These are phyloP conservation scores for Drosophila macrothrix DNA, from an alignment of 2,888 invertebrate genomes.

Conservation along the genomic window DNA sequence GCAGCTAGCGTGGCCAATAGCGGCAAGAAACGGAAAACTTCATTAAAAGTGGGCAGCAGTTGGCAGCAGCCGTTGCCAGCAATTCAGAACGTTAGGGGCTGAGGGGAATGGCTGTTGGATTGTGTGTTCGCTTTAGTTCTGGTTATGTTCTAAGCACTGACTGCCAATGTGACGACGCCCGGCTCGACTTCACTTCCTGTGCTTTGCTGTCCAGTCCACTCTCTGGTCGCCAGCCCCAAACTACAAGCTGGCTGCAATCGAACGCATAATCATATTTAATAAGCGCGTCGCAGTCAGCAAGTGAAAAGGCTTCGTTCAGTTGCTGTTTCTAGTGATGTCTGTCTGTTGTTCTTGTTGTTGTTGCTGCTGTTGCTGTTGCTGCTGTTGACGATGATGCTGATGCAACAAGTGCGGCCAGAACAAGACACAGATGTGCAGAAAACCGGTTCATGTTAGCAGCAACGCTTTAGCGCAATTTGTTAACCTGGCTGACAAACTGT, in stretches of 20 bases:
- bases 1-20: slow-evolving; percentile 48
- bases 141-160: slow-evolving; percentile 46
- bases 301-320: slow-evolving; percentile 46
- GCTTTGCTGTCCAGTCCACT: slow-evolving; percentile 47
- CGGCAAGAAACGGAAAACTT: slow-evolving; percentile 73
- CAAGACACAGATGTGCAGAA: slow-evolving; percentile 77
- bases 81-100: neutral
- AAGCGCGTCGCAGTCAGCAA: slow-evolving; percentile 66
- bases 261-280: slow-evolving; percentile 80
- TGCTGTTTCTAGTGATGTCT: slow-evolving; percentile 34
- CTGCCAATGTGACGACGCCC: slow-evolving; percentile 76
- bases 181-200: slow-evolving; percentile 73
- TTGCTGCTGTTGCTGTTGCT: slow-evolving; percentile 20
- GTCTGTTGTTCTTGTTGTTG: slow-evolving; percentile 11
- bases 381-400: slow-evolving; percentile 51
- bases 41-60: slow-evolving; percentile 78
- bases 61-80: slow-evolving; percentile 54
- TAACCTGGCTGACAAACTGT: slow-evolving; percentile 82
- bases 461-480: slow-evolving; percentile 78
- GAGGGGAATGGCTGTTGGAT: neutral
- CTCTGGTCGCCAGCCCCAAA: slow-evolving; percentile 27
- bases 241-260: slow-evolving; percentile 61
- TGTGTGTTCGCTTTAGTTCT: slow-evolving; percentile 24
- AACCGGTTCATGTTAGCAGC: slow-evolving; percentile 71
- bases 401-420: slow-evolving; percentile 80